Conservation (phyloP, 2,797 vertebrate genomes). For the Siniperca scherzeri region DNA sequence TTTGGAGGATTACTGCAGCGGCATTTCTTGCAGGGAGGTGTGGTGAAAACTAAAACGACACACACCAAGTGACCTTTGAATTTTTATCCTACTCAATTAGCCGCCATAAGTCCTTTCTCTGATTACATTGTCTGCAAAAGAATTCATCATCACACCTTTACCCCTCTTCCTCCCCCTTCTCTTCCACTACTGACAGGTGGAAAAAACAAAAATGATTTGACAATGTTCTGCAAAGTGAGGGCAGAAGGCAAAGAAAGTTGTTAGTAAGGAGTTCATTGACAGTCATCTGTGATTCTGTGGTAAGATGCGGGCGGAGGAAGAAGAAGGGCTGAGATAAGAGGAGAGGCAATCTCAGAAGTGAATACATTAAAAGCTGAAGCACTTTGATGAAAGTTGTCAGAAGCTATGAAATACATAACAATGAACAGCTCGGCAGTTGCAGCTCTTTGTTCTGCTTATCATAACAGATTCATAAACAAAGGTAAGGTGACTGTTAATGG, state of each 20-base stretch:
- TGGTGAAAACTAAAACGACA: conserved; percentile 11
- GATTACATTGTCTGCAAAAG: conserved; percentile 52
- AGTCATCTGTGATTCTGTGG: conserved; percentile 69
- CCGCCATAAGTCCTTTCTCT: conserved; percentile 31
- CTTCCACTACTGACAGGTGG: conserved; percentile 22
- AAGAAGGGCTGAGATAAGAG: conserved; percentile 60
- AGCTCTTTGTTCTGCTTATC: conserved; percentile 56
- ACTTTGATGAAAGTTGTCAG: conserved; percentile 70
- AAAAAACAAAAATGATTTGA: conserved; percentile 14
- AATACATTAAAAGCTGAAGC: conserved; percentile 68
- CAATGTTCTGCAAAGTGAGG: conserved; percentile 33
- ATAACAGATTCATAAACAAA: conserved; percentile 48
- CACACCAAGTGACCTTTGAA: conserved; percentile 26
- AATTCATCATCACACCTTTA: conserved; percentile 53
- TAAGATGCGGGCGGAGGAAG: conserved; percentile 56
- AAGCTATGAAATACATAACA: conserved; percentile 63
- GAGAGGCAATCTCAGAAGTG: conserved; percentile 67
- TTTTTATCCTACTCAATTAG: conserved; percentile 55
- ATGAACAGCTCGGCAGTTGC: conserved; percentile 41
- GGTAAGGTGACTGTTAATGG: conserved; percentile 43
- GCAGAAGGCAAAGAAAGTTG: conserved; percentile 58
- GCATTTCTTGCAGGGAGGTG: conserved; percentile 17
- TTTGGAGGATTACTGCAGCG: conserved; percentile 31
- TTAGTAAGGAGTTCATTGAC: conserved; percentile 56
- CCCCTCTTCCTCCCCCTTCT: conserved; percentile 16